Evolutionary conservation across 2,113 vertebrate genomes (phyloP).

Genomic region (Perca fluviatilis): DNA sequence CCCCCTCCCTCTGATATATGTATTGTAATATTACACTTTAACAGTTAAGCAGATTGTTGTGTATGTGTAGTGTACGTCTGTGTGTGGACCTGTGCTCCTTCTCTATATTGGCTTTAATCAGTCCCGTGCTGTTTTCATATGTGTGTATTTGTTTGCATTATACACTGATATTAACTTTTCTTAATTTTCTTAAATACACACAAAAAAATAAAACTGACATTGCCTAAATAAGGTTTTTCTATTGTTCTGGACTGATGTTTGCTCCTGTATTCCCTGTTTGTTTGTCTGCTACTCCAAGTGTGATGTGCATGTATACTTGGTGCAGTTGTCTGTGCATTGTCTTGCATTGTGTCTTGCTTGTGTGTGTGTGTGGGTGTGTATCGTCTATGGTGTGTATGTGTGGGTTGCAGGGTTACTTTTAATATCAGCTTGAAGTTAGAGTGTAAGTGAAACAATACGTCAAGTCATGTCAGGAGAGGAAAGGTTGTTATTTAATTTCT

Average conservation of each 20-base stretch:
- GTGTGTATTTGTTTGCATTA: not conserved
- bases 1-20: conserved; percentile 34
- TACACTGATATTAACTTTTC: no score
- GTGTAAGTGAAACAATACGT: conserved; percentile 18
- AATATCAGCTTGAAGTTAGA: conserved; percentile 26
- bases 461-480: conserved; percentile 17
- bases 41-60: conserved; percentile 41
- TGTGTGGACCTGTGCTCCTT: conserved; percentile 8
- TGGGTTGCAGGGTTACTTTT: conserved; percentile 15
- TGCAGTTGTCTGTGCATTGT: conserved; percentile 36
- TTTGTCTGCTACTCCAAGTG: conserved; percentile 16
- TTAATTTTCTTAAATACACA: not conserved
- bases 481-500: conserved; percentile 58
- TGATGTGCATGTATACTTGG: conserved; percentile 5
- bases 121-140: conserved; percentile 5
- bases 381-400: not conserved
- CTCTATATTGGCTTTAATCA: conserved; percentile 43
- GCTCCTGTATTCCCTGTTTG: conserved; percentile 17
- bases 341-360: conserved; percentile 24
- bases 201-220: not conserved
- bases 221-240: no score
- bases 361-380: not conserved
- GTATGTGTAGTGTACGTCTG: conserved; percentile 3
- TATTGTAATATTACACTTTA: conserved; percentile 64
- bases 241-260: not conserved